Percentiles rank a stretch among this genome's conserved stretches.
phyloP scores from a whole-genome alignment of 1,140 invertebrate genomes.

The Drepana arcuata region DNA sequence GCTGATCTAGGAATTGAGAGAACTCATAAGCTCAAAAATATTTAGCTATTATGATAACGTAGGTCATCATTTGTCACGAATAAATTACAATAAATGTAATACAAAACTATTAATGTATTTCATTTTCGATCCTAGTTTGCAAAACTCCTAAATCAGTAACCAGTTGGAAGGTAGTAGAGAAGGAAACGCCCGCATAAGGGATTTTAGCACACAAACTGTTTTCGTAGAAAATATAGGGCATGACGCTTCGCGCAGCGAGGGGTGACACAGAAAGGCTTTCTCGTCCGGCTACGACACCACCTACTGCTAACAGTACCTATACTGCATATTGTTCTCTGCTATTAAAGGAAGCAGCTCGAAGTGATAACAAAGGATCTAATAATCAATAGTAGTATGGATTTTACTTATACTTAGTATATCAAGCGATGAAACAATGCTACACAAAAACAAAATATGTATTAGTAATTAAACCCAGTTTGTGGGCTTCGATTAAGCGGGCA shows the following conservation, averaged over 20 bases:
- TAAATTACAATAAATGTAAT: conserved; percentile 62
- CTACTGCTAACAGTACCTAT: conserved; percentile 8
- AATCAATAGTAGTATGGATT: too few species aligned
- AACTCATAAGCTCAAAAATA: conserved; percentile 60
- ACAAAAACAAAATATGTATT: not conserved
- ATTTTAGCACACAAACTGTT: conserved; percentile 33
- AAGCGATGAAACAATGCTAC: too few species aligned
- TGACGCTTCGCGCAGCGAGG: conserved; percentile 22
- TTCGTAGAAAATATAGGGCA: conserved; percentile 44
- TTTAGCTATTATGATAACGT: conserved; percentile 37
- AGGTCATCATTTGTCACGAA: conserved; percentile 58
- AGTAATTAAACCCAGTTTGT: not conserved
- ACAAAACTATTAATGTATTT: too few species aligned
- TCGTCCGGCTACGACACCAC: conserved; percentile 11
- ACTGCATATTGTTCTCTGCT: conserved; percentile 15
- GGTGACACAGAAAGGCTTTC: conserved; percentile 49
- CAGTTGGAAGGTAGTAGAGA: too few species aligned
- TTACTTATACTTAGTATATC: too few species aligned
- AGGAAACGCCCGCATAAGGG: conserved; percentile 17
- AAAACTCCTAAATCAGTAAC: too few species aligned
- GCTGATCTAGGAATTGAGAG: conserved; percentile 64
- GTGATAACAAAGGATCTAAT: too few species aligned
- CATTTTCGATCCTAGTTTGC: too few species aligned
- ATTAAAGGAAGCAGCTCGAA: conserved; percentile 23
- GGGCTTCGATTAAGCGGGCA: conserved; percentile 4